phyloP scores from a whole-genome alignment of 1,140 invertebrate genomes.

The Kradibia gibbosae region DNA sequence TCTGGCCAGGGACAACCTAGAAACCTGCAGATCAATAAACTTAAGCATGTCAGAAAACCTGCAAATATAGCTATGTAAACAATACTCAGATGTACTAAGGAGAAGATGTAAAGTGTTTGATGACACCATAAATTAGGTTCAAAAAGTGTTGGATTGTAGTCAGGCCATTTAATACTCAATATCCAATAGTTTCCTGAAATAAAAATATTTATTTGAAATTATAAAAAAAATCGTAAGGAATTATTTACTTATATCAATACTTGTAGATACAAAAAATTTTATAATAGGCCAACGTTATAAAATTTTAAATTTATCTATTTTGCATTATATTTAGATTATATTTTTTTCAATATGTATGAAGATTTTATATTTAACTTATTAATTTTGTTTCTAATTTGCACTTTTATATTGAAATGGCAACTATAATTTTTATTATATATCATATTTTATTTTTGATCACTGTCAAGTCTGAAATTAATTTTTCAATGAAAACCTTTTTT shows the following conservation, averaged over 20 bases:
- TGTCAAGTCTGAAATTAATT: too few species aligned
- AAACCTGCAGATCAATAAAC: slow-evolving; percentile 78
- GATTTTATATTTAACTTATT: too few species aligned
- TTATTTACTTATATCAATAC: not conserved
- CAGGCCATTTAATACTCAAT: slow-evolving; percentile 82
- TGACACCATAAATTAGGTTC: slow-evolving; percentile 85
- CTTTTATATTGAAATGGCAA: too few species aligned
- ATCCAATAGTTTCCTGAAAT: slow-evolving; percentile 86
- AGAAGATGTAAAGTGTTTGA: slow-evolving; percentile 83
- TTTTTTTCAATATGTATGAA: too few species aligned
- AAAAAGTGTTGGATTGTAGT: slow-evolving; percentile 78
- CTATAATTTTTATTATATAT: too few species aligned
- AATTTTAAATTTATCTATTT: too few species aligned
- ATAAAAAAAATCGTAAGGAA: not conserved
- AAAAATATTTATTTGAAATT: slow-evolving; percentile 20
- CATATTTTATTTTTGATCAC: too few species aligned
- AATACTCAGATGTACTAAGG: slow-evolving; percentile 81
- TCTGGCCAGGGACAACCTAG: slow-evolving; percentile 80
- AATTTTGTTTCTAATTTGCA: too few species aligned
- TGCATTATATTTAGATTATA: too few species aligned
- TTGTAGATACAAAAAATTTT: not conserved
- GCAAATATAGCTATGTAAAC: slow-evolving; percentile 78
- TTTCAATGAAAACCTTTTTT: too few species aligned
- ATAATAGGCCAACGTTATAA: too few species aligned
- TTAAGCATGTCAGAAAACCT: slow-evolving; percentile 75